These are phyloP conservation scores for Phoebastria nigripes DNA, from an alignment of 2,797 vertebrate genomes.

Conservation along the genomic window DNA sequence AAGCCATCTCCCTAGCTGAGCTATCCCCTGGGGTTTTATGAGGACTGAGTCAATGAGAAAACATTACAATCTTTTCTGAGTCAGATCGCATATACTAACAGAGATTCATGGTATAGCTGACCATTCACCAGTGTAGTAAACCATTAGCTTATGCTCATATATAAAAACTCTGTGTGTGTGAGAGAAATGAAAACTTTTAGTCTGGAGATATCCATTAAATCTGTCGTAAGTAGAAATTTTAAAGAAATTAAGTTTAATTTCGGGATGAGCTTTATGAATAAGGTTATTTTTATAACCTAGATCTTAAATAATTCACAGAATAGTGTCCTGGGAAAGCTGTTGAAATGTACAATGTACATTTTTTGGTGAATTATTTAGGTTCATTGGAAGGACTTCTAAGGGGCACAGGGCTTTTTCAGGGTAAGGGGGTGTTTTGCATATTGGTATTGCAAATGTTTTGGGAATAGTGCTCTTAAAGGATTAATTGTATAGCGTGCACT, in stretches of 20 bases:
- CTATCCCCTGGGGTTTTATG: neutral
- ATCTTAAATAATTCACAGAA: slow-evolving; percentile 13
- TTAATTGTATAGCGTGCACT: neutral
- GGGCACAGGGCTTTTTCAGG: neutral
- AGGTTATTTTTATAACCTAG: neutral
- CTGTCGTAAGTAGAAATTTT: neutral
- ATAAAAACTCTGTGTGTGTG: neutral
- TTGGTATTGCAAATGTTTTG: neutral
- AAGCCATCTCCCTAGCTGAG: neutral
- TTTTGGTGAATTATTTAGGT: neutral
- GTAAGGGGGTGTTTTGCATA: neutral
- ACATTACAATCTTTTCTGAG: neutral
- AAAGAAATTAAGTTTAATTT: neutral
- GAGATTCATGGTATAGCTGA: neutral
- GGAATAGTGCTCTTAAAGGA: neutral
- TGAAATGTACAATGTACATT: neutral
- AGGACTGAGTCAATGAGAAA: neutral
- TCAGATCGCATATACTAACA: neutral
- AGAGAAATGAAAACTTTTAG: neutral
- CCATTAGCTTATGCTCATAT: neutral
- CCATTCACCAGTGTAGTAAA: neutral
- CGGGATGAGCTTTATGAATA: neutral
- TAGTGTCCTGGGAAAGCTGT: neutral
- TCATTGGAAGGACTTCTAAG: neutral
- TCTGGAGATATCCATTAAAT: neutral